These are phyloP conservation scores for Bujurquina vittata DNA, from an alignment of 2,113 vertebrate species.

Conservation along the genomic window DNA sequence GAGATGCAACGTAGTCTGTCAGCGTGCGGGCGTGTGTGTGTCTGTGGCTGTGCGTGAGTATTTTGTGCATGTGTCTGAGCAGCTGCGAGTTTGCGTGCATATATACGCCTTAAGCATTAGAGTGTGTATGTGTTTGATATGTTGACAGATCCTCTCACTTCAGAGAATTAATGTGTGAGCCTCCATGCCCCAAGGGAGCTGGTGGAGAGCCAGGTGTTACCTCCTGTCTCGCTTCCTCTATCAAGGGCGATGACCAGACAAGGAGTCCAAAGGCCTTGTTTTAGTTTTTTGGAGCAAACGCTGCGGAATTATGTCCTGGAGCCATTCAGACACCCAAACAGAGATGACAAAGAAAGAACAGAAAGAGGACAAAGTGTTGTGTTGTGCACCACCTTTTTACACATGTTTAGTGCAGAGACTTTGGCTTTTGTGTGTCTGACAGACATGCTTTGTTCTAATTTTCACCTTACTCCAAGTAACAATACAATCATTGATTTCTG, in stretches of 20 bases:
- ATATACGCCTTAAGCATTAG: conserved; percentile 11
- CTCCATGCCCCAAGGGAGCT: conserved; percentile 28
- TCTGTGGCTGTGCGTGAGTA: not conserved
- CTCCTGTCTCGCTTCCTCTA: conserved; percentile 10
- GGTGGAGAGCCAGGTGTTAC: conserved; percentile 54
- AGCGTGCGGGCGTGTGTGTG: not conserved
- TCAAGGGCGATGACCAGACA: conserved; percentile 2
- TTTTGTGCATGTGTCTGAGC: conserved; percentile 12
- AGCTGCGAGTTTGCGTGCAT: not conserved
- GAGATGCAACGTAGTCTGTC: conserved; percentile 14
- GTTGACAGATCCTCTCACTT: conserved; percentile 35
- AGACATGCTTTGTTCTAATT: conserved; percentile 18
- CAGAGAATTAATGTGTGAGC: conserved; percentile 35
- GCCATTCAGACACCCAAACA: conserved; percentile 6
- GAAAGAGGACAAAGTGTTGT: not conserved
- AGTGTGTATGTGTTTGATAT: not conserved
- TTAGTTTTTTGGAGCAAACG: not conserved
- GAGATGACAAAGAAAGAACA: conserved; percentile 11
- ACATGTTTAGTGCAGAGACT: not conserved
- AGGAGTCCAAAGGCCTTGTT: conserved; percentile 4
- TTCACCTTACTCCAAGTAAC: conserved; percentile 14
- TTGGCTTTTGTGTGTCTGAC: not conserved
- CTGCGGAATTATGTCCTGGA: not conserved
- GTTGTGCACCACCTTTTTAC: not conserved
- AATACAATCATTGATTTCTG: conserved; percentile 36